Base-by-base conservation (phyloP, 2,888 invertebrate genomes). In the Pelosia muscerda region DNA sequence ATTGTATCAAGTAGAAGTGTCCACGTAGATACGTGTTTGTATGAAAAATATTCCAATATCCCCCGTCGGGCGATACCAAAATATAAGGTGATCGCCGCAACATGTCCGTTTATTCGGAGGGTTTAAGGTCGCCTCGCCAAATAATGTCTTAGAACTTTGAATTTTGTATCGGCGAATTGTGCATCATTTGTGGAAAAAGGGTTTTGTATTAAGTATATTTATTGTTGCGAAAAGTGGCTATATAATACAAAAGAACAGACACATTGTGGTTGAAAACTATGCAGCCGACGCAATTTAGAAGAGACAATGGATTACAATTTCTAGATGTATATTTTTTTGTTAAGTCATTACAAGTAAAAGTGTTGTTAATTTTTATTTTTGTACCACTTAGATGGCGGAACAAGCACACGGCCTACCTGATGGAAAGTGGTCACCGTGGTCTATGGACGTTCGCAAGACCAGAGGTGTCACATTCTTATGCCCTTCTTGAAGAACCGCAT, bases 21-120 rank as follows among this genome's bases (percentile, higher is more conserved):
- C 94, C 95, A 94, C 94, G 93, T 93, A 91, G 88, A 91, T 88
- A 92, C 91, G 94, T 95, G 95, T 95, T 95, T 95, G 95, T 95
- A 94, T 94, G 95, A 94, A 94, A 95, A 94, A 95, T 95, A 95
- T 95, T 95, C 94, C 95, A 95, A 95, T 95, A 95, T 91, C 89
- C 85, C 76, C 81, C 75, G 72, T 57, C 71, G 76, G 77, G 73
- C 75, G 78, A 75, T 75, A 77, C 81, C 79, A 83, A 84, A 84
- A 82, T 84, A 86, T 84, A 87, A 92, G 90, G 92, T 90, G 92
- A 92, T 92, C 88, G 85, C 83, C 81, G 85, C 88, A 88, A 90
- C 89, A 91, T 90, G 90, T 83, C 84, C 82, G 84, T 78, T 78
- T 75, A 80, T 80, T 67, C 70, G 73, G 77, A 79, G 71, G 81